A percentile compares a stretch with the other conserved stretches of the same genome.
Evolutionary conservation across 2,888 invertebrate genomes (phyloP).

Genomic region (Monochamus alternatus): DNA sequence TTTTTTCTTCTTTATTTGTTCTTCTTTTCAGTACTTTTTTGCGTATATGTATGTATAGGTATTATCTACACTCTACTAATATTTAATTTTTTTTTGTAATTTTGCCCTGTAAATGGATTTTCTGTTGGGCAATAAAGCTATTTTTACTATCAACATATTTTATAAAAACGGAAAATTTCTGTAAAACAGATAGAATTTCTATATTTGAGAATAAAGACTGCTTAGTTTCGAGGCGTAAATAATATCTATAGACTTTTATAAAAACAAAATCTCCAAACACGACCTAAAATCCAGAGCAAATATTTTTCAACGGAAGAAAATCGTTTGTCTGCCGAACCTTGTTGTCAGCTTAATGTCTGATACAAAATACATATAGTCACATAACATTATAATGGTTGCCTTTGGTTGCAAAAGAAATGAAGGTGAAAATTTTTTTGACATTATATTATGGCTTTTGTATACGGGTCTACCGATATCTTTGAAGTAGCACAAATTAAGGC

Average conservation of each 20-base stretch:
- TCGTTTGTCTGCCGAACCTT: background rate
- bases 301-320: constrained; percentile 8
- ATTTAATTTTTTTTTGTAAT: no score
- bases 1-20: no score
- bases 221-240: constrained; percentile 1
- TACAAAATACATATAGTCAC: background rate
- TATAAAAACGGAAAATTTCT: no score
- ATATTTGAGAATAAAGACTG: background rate
- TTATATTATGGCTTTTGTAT: background rate
- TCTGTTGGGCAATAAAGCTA: no score
- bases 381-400: background rate
- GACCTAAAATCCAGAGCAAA: constrained; percentile 31
- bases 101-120: no score
- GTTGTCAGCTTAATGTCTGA: constrained; percentile 8
- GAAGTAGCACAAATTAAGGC: no score
- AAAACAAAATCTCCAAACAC: constrained; percentile 32
- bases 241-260: constrained; percentile 13
- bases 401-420: constrained; percentile 4
- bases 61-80: no score
- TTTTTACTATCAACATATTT: no score
- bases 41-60: no score
- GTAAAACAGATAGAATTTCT: no score
- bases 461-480: no score
- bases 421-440: constrained; percentile 10
- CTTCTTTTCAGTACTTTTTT: no score